Evolutionary conservation across 2,888 invertebrate species (phyloP).

Genomic region (Epistrophella euchroma): DNA sequence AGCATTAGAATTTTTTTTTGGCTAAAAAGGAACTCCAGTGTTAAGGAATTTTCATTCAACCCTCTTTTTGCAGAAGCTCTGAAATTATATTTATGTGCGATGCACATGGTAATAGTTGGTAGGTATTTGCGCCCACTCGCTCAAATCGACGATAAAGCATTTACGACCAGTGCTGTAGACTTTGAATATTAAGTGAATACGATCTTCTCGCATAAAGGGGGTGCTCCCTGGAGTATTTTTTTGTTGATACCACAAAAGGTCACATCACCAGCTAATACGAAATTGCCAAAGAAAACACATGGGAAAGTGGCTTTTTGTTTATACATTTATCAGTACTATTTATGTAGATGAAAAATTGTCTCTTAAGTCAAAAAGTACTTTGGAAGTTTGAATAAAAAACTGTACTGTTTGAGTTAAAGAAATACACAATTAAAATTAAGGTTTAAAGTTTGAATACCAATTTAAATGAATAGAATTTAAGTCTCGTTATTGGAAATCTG

Average conservation of each 20-base stretch:
- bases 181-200: constrained; percentile 30
- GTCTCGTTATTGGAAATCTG: no score
- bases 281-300: constrained; percentile 9
- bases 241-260: constrained; percentile 24
- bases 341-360: not conserved
- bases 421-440: no score
- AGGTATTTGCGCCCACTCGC: constrained; percentile 51
- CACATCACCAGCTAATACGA: constrained; percentile 10
- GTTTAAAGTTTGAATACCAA: no score
- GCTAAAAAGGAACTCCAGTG: constrained; percentile 16
- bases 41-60: constrained; percentile 60
- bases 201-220: not conserved
- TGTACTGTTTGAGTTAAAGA: no score
- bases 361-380: not conserved
- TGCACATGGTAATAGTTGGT: constrained; percentile 60
- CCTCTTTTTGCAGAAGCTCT: constrained; percentile 26
- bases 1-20: constrained; percentile 20
- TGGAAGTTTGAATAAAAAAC: no score
- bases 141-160: constrained; percentile 28
- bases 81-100: constrained; percentile 32
- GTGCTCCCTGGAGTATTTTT: constrained; percentile 11
- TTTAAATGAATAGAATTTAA: no score
- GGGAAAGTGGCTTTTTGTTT: not conserved
- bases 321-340: constrained; percentile 1
- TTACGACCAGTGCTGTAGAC: constrained; percentile 44